These are phyloP conservation scores for Corapipo altera DNA, from an alignment of 2,113 vertebrate species.

Conservation along the genomic window DNA sequence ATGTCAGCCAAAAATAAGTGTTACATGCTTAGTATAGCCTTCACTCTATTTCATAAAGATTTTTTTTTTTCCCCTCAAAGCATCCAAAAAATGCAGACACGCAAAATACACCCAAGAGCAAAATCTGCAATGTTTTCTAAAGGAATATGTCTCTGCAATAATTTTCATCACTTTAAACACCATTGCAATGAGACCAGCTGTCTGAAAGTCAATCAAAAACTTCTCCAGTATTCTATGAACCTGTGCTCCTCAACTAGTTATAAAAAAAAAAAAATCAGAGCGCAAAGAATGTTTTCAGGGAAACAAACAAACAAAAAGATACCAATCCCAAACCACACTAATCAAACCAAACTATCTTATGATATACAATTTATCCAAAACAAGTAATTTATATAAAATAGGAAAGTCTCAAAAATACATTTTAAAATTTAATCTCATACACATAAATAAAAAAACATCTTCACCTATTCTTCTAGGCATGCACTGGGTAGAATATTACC, in stretches of 20 bases:
- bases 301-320: neutral
- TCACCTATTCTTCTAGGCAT: neutral
- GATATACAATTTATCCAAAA: neutral
- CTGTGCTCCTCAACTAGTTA: neutral
- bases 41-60: neutral
- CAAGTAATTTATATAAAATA: neutral
- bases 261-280: neutral
- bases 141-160: neutral
- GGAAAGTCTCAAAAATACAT: neutral
- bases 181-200: neutral
- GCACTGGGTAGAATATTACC: neutral
- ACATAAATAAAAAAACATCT: neutral
- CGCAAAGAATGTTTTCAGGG: neutral
- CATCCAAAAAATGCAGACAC: constrained; percentile 35
- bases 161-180: constrained; percentile 10
- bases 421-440: neutral
- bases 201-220: neutral
- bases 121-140: constrained; percentile 28
- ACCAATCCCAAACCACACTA: neutral
- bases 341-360: neutral
- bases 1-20: constrained; percentile 41
- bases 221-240: neutral
- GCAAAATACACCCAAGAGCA: constrained; percentile 37
- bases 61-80: neutral
- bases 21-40: neutral